These are phyloP conservation scores for Parazoanthus atlanticus DNA, from an alignment of 92 coral and sea anemone genomes.

Conservation along the genomic window DNA sequence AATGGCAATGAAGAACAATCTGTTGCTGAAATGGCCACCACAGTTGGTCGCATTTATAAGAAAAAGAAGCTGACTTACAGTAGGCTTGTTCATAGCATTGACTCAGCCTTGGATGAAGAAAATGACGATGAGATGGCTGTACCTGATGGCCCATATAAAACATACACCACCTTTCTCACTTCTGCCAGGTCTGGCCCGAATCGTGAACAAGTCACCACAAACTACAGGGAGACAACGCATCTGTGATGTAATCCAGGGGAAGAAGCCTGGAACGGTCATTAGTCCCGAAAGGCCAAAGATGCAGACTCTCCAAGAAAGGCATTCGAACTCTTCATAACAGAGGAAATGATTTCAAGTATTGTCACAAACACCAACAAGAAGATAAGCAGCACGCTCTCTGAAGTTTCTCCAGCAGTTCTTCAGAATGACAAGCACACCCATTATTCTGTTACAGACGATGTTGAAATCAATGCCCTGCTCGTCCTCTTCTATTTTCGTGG, in stretches of 20 bases:
- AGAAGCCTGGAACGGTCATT: not conserved
- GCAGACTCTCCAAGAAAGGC: slow-evolving; percentile 18
- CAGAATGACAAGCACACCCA: not conserved
- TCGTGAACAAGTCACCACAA: not conserved
- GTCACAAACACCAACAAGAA: slow-evolving; percentile 3
- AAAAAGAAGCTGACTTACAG: not conserved
- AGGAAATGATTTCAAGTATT: slow-evolving; percentile 1
- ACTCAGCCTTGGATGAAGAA: slow-evolving; percentile 3
- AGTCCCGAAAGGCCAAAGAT: not conserved
- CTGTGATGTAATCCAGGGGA: not conserved
- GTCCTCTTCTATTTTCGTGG: slow-evolving; percentile 11
- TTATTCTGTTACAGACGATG: not conserved
- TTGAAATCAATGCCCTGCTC: not conserved
- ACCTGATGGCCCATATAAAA: not conserved
- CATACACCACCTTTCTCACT: not conserved
- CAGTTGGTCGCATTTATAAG: not conserved
- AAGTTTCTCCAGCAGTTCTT: not conserved
- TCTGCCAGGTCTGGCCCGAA: not conserved
- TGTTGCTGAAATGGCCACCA: not conserved
- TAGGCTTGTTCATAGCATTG: slow-evolving; percentile 3
- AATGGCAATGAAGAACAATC: not conserved
- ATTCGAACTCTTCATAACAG: slow-evolving; percentile 27
- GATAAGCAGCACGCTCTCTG: not conserved
- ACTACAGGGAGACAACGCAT: not conserved
- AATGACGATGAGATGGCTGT: not conserved